Percentiles rank a stretch among this genome's conserved stretches.
phyloP scores from a whole-genome alignment of 2,113 vertebrate species.

The Ctenomys sociabilis region DNA sequence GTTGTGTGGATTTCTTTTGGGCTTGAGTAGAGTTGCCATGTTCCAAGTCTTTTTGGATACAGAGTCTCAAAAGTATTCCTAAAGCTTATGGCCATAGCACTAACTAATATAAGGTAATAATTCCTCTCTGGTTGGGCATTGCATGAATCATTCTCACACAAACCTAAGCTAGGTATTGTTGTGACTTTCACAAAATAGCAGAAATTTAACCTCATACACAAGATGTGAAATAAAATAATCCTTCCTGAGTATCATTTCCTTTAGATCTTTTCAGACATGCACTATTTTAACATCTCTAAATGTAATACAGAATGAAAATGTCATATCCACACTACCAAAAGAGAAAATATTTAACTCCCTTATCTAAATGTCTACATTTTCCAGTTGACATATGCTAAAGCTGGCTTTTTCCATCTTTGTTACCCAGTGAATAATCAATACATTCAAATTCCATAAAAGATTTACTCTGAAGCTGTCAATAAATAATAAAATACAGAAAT shows the following conservation, averaged over 20 bases:
- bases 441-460: background rate
- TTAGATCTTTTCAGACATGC: background rate
- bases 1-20: background rate
- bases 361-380: background rate
- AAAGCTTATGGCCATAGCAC: background rate
- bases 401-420: background rate
- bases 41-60: slow-evolving; percentile 21
- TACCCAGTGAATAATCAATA: background rate
- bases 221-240: slow-evolving; percentile 21
- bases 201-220: background rate
- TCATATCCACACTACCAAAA: background rate
- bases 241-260: background rate
- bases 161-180: background rate
- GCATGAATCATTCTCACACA: background rate
- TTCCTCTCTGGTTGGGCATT: background rate
- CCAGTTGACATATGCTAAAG: background rate
- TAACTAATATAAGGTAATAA: background rate
- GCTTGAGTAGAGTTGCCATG: background rate
- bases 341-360: background rate
- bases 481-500: slow-evolving; percentile 17
- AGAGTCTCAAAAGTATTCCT: background rate
- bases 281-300: background rate
- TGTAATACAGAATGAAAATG: slow-evolving; percentile 1
- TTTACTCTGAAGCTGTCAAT: background rate
- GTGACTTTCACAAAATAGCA: background rate